phyloP scores from a whole-genome alignment of 2,888 invertebrate genomes.

The Machimus rusticus region DNA sequence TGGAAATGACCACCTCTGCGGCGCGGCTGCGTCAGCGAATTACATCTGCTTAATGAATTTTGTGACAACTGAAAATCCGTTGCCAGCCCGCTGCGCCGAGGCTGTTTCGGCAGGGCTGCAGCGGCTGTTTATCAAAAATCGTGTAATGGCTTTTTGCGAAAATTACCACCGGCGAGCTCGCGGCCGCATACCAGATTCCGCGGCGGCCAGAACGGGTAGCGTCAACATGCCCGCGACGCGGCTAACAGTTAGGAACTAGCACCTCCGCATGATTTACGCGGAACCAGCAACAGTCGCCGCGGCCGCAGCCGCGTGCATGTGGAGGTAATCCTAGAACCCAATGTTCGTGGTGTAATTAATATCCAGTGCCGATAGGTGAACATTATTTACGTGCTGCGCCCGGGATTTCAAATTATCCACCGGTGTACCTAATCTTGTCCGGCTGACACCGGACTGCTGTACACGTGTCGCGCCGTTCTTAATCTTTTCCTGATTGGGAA shows the following conservation, averaged over 20 bases:
- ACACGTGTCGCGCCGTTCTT: slow-evolving; percentile 14
- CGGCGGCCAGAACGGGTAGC: slow-evolving; percentile 28
- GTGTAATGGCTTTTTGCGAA: slow-evolving; percentile 42
- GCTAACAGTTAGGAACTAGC: slow-evolving; percentile 33
- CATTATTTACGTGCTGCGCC: slow-evolving; percentile 63
- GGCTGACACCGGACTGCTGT: not conserved
- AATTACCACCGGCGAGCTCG: slow-evolving; percentile 37
- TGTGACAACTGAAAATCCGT: slow-evolving; percentile 36
- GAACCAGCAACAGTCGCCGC: slow-evolving; percentile 38
- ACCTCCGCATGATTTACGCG: slow-evolving; percentile 42
- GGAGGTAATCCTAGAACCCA: slow-evolving; percentile 1
- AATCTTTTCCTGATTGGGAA: not conserved
- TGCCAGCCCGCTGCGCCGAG: slow-evolving; percentile 1
- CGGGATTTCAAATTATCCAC: slow-evolving; percentile 26
- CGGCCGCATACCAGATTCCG: slow-evolving; percentile 18
- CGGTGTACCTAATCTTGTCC: slow-evolving; percentile 21
- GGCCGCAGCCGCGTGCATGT: not conserved
- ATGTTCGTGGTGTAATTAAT: slow-evolving; percentile 60
- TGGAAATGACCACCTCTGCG: slow-evolving; percentile 39
- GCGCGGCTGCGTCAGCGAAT: slow-evolving; percentile 27
- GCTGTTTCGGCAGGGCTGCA: not conserved
- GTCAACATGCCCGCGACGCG: slow-evolving; percentile 24
- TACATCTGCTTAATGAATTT: slow-evolving; percentile 36
- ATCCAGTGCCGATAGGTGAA: slow-evolving; percentile 63
- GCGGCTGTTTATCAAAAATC: slow-evolving; percentile 36